These are phyloP conservation scores for Conus canariensis DNA, from an alignment of 2,888 invertebrate genomes.

Conservation along the genomic window DNA sequence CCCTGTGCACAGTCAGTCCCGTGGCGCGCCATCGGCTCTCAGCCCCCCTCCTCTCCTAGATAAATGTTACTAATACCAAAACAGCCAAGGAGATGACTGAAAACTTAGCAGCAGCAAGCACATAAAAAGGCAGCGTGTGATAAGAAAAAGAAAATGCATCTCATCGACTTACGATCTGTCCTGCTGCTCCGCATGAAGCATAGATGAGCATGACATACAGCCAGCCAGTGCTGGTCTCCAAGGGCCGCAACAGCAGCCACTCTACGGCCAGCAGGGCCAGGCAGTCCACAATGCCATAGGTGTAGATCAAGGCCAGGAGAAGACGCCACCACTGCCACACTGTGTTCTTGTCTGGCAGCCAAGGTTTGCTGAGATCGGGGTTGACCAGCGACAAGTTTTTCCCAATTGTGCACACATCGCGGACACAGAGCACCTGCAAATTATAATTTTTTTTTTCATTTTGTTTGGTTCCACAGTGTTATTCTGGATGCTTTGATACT, in stretches of 20 bases:
- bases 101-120: too few species aligned
- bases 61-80: too few species aligned
- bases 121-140: too few species aligned
- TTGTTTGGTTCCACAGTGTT: too few species aligned
- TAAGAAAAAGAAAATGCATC: background rate
- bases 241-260: constrained; percentile 59
- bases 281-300: constrained; percentile 65
- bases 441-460: too few species aligned
- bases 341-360: constrained; percentile 52
- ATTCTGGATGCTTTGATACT: too few species aligned
- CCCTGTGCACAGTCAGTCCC: too few species aligned
- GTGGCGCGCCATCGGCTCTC: too few species aligned
- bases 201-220: constrained; percentile 64
- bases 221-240: constrained; percentile 69
- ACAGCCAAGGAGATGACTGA: too few species aligned
- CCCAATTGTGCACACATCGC: constrained; percentile 56
- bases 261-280: constrained; percentile 58
- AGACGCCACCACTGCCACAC: constrained; percentile 70
- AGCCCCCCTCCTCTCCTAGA: too few species aligned
- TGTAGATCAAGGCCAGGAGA: constrained; percentile 61
- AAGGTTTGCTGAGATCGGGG: constrained; percentile 53
- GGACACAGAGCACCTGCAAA: constrained; percentile 66
- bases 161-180: constrained; percentile 60
- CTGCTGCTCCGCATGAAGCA: constrained; percentile 59
- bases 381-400: constrained; percentile 15